Conservation (phyloP, 1,140 invertebrate genomes). For the Theocolax elegans region DNA sequence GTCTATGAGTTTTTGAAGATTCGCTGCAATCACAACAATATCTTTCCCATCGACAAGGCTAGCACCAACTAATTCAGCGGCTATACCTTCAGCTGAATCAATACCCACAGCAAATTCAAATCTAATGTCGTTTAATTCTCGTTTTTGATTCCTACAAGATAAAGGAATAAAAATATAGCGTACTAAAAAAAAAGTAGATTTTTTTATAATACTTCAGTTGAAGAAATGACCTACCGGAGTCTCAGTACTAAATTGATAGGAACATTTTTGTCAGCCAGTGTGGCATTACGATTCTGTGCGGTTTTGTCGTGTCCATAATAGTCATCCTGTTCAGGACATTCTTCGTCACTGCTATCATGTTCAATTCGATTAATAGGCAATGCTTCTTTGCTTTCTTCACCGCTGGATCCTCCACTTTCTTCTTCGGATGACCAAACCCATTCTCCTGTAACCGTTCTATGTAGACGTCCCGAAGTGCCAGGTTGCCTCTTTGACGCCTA, state of each 20-base stretch:
- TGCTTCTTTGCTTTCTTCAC: slow-evolving; percentile 66
- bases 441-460: slow-evolving; percentile 94
- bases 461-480: slow-evolving; percentile 89
- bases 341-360: slow-evolving; percentile 63
- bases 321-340: slow-evolving; percentile 57
- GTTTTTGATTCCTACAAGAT: slow-evolving; percentile 79
- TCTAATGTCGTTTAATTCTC: slow-evolving; percentile 96
- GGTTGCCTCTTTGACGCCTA: slow-evolving; percentile 85
- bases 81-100: slow-evolving; percentile 94
- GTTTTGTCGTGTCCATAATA: slow-evolving; percentile 56
- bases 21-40: slow-evolving; percentile 88
- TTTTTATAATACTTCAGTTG: neutral
- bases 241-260: slow-evolving; percentile 83
- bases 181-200: no score
- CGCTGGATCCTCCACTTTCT: slow-evolving; percentile 71
- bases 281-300: slow-evolving; percentile 51
- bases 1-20: slow-evolving; percentile 92
- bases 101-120: slow-evolving; percentile 94
- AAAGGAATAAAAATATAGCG: slow-evolving; percentile 10
- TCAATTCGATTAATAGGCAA: slow-evolving; percentile 64
- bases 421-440: slow-evolving; percentile 98
- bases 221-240: slow-evolving; percentile 73
- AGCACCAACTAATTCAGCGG: slow-evolving; percentile 92
- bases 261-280: slow-evolving; percentile 59
- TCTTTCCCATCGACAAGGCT: slow-evolving; percentile 93